These are phyloP conservation scores for Ptychodera flava DNA, from an alignment of 35 echinoderm and acorn worm genomes.

Conservation along the genomic window DNA sequence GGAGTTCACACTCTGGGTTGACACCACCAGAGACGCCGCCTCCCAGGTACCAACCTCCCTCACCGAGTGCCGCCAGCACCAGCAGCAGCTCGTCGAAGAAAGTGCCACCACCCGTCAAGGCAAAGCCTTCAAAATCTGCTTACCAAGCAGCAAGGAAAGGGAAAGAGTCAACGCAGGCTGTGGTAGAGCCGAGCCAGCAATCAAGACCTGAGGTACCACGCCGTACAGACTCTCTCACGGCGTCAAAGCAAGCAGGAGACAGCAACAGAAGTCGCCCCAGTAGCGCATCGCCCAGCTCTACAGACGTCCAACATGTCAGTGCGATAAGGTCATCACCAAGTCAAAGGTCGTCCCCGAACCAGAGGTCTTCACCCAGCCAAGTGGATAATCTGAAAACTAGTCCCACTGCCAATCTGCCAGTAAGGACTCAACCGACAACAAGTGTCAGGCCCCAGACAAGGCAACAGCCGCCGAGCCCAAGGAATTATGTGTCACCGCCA, in stretches of 20 bases:
- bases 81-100: constrained; percentile 15
- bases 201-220: neutral
- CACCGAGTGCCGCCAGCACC: neutral
- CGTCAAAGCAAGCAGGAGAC: too few species aligned
- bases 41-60: neutral
- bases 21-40: neutral
- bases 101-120: constrained; percentile 56
- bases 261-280: too few species aligned
- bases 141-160: neutral
- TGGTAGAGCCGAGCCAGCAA: neutral
- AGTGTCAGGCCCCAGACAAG: neutral
- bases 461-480: constrained; percentile 20
- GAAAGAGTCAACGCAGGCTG: neutral
- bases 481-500: constrained; percentile 35
- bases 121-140: constrained; percentile 36
- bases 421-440: neutral
- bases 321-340: too few species aligned
- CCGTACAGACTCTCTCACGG: neutral
- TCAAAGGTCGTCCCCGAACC: too few species aligned
- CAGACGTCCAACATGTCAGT: too few species aligned
- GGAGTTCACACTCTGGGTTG: neutral
- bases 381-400: too few species aligned
- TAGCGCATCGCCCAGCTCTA: too few species aligned
- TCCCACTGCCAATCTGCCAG: neutral
- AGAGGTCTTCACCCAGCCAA: too few species aligned